Conservation (phyloP, 2,888 invertebrate species). For the Barypeithes pellucidus region DNA sequence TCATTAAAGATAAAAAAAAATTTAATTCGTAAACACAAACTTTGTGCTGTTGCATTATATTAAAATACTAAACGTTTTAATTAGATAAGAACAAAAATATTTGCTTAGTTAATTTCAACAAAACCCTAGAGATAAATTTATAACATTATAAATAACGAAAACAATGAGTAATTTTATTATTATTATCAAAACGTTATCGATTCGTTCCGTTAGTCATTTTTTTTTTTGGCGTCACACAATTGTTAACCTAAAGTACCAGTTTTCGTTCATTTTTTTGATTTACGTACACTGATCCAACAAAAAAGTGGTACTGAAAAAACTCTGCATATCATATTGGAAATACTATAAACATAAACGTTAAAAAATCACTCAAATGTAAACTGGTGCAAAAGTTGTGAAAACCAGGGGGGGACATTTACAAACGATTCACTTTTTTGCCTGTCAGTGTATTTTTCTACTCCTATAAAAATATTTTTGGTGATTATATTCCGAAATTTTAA, state of each 20-base stretch:
- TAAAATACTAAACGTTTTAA: neutral
- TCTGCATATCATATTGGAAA: too few relatives aligned
- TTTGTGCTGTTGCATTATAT: neutral
- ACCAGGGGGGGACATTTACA: too few relatives aligned
- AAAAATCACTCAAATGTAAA: neutral
- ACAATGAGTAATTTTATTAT: neutral
- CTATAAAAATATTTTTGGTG: slow-evolving; percentile 18
- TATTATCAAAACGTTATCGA: neutral
- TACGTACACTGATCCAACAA: too few relatives aligned
- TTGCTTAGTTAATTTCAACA: slow-evolving; percentile 1
- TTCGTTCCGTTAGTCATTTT: neutral
- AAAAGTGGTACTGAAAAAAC: too few relatives aligned
- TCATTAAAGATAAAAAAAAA: neutral
- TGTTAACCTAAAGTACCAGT: slow-evolving; percentile 14
- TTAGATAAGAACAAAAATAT: slow-evolving; percentile 1
- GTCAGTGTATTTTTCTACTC: neutral
- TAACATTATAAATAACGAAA: neutral
- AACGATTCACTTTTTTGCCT: neutral
- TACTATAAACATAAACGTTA: neutral
- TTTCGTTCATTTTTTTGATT: neutral
- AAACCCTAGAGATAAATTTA: slow-evolving; percentile 16
- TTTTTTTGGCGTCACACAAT: neutral
- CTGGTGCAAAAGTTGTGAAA: neutral
- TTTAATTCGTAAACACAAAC: neutral
- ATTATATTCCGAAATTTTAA: slow-evolving; percentile 14